Base-by-base conservation (phyloP, 2,797 vertebrate species). In the Chelonia mydas region DNA sequence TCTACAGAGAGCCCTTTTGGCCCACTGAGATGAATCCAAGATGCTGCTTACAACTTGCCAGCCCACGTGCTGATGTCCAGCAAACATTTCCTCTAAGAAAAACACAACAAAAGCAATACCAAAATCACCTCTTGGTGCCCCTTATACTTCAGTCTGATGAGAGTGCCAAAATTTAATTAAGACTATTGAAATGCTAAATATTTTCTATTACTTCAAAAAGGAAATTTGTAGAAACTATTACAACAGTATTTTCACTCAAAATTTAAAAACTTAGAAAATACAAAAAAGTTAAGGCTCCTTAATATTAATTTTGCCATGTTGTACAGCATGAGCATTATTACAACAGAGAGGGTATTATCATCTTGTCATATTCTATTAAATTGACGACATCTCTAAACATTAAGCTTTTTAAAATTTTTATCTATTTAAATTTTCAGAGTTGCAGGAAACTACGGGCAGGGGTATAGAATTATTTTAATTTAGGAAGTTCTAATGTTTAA, bases 1-100 rank as follows among this genome's bases (percentile, higher is more conserved):
- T 91, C 49, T 81, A n/a, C 76, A 53, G 12, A 74, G 45, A 1
- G 19, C 12, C 76, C 19, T 76, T 25, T 0, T 76, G 33, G 10
- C 53, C 92, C 82, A 88, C 31, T 61, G 82, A 5, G 1, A 0
- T 0, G 0, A 3, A 51, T 84, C 51, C 37, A 72, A 72, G 65
- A 72, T 5, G 37, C n/a, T 19, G 68, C n/a, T 41, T 37, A 41
- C 68, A 37, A n/a, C 9, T 61, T 1, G 0, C 2, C 61, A 94
- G 33, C 1, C 2, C 1, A 19, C 16, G 31, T 47, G 19, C 76
- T 54, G 49, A 53, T 65, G 21, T 4, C 15, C n/a, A 72, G 15
- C 90, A 21, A 80, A 47, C 15, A 8, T 45, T 37, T 81, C 61
- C 33, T 84, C 55, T 78, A 21, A n/a, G 49, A 81, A 85, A 88